These are phyloP conservation scores for Sarcophaga rosellei DNA, from an alignment of 2,888 invertebrate species.

Conservation along the genomic window DNA sequence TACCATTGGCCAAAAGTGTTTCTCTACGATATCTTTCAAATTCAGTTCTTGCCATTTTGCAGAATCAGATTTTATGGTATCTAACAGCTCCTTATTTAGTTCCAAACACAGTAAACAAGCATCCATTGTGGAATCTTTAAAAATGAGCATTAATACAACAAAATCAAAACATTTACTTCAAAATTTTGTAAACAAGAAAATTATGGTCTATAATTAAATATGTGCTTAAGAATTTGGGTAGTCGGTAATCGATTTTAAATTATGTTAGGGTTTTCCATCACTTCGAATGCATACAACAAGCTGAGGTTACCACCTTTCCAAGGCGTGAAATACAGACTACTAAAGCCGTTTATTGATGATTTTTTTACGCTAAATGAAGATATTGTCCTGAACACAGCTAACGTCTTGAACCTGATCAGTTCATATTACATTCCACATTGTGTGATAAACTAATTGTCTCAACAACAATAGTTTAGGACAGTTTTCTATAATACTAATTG, in stretches of 20 bases:
- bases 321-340: too few relatives aligned
- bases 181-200: constrained; percentile 41
- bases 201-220: constrained; percentile 8
- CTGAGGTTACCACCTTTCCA: too few relatives aligned
- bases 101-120: constrained; percentile 55
- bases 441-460: too few relatives aligned
- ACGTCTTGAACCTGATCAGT: too few relatives aligned
- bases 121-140: constrained; percentile 24
- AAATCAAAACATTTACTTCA: constrained; percentile 3
- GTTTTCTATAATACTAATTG: too few relatives aligned
- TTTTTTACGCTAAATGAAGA: too few relatives aligned
- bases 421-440: too few relatives aligned
- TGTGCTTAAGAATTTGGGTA: background rate
- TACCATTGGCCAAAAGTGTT: constrained; percentile 55
- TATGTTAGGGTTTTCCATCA: background rate
- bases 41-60: constrained; percentile 41
- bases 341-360: too few relatives aligned
- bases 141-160: background rate
- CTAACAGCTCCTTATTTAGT: constrained; percentile 41
- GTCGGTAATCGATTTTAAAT: background rate
- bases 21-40: constrained; percentile 32
- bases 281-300: background rate
- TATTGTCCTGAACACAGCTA: too few relatives aligned
- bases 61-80: constrained; percentile 33
- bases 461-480: too few relatives aligned